phyloP scores from a whole-genome alignment of 2,797 vertebrate species.

The Choloepus didactylus region DNA sequence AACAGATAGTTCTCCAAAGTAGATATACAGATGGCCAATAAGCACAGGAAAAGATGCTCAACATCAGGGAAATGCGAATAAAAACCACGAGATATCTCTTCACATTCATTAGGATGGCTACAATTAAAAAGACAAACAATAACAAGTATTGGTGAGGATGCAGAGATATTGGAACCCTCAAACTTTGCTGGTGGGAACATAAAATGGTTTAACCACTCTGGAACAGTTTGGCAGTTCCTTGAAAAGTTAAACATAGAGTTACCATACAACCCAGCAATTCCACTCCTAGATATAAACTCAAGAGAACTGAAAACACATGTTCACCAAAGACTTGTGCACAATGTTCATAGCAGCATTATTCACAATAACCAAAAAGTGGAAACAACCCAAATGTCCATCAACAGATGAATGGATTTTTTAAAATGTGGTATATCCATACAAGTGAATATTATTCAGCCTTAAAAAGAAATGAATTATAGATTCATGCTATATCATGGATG shows the following conservation, averaged over 20 bases:
- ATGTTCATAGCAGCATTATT: background rate
- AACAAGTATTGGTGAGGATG: background rate
- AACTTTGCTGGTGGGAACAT: background rate
- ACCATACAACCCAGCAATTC: background rate
- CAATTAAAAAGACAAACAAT: background rate
- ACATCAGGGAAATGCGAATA: constrained; percentile 33
- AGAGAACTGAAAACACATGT: background rate
- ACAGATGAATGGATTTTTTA: background rate
- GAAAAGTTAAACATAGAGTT: background rate
- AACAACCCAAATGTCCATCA: background rate
- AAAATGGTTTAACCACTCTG: background rate
- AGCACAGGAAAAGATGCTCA: background rate
- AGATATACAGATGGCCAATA: constrained; percentile 40
- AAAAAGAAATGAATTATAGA: background rate
- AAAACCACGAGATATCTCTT: constrained; percentile 21
- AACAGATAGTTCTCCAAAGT: constrained; percentile 32
- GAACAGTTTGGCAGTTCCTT: background rate
- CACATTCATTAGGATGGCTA: background rate
- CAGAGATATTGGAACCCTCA: background rate
- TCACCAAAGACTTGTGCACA: background rate
- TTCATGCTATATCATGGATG: background rate
- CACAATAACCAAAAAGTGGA: background rate
- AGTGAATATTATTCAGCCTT: background rate
- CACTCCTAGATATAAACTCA: background rate
- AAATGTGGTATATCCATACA: background rate